Evolutionary conservation across 2,113 vertebrate genomes (phyloP).

Genomic region (Hippotragus niger): DNA sequence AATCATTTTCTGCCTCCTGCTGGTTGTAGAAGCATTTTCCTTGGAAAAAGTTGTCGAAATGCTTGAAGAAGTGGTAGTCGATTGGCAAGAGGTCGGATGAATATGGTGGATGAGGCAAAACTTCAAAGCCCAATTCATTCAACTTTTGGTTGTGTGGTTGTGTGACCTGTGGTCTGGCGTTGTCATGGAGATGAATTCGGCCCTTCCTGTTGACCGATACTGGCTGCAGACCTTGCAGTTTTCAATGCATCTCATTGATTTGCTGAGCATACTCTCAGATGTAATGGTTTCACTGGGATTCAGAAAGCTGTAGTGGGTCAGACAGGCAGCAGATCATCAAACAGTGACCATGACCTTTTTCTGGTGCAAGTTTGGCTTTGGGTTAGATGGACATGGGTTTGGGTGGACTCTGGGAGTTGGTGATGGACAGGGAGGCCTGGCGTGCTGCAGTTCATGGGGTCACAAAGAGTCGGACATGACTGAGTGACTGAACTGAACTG

Average conservation of each 20-base stretch:
- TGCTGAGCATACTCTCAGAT: background rate
- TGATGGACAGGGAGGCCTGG: too few species aligned
- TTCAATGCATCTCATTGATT: background rate
- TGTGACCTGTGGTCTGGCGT: fast-evolving
- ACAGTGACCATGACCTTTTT: background rate
- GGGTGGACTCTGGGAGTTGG: too few species aligned
- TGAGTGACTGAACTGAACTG: too few species aligned
- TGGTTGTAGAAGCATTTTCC: background rate
- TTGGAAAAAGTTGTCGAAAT: background rate
- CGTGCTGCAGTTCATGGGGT: too few species aligned
- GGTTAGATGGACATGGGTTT: too few species aligned
- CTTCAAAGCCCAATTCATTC: background rate
- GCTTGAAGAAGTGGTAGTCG: background rate
- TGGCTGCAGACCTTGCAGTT: background rate
- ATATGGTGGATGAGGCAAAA: background rate
- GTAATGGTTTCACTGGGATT: background rate
- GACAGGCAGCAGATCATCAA: background rate
- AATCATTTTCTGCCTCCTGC: background rate
- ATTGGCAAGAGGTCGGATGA: background rate
- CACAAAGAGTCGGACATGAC: too few species aligned
- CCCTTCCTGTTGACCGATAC: background rate
- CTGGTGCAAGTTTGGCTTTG: background rate
- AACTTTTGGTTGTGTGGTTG: background rate
- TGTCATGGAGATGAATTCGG: background rate
- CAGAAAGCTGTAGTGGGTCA: background rate